Base-by-base conservation (phyloP, 1,140 invertebrate genomes). In the Dendroctonus ponderosae region DNA sequence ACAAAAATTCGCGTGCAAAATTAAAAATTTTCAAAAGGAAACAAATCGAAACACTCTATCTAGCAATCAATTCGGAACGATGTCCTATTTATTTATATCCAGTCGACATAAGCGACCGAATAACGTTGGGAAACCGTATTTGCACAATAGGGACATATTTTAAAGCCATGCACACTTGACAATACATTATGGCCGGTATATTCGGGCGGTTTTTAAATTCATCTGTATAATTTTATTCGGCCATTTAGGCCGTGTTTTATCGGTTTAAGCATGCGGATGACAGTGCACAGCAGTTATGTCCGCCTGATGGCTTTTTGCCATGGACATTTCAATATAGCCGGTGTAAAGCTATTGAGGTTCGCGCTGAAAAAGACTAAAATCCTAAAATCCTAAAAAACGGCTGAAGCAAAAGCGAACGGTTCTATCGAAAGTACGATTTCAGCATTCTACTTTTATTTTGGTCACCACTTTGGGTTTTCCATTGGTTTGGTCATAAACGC, bases 251-350 rank as follows among this genome's bases (percentile, higher is more conserved):
- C 54, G 64, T 72, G 68, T 69, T 71, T 70, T 71, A 71, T 71
- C 69, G 68, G 53, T 51, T 58, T 63, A 52, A 64, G 71, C 63
- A 70, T 74, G 73, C 58, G 50, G 56, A 59, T 74, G 73, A 74
- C 73, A 67, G 54, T 63, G 62, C 62, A 69, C 58, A 69, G 70
- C 72, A 70, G 71, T 73, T 70, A 73, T 73, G 70, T 71, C 64
- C 71, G 56, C 67, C 65, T 72, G 70, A 74, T 74, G 70, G 72
- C 66, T 53, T 65, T 59, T 71, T 74, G 72, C 54, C 54, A 63
- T 64, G 71, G 70, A 74, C 72, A 72, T 72, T 74, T 74, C 71
- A 74, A 74, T 74, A 72, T 69, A 67, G 37, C 26, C 52, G 57
- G 37, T 12, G 54, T 40, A 57, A 26, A 26, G 26, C 26, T 26